A percentile compares a stretch with the other conserved stretches of the same genome.
phyloP scores from a whole-genome alignment of 2,888 invertebrate species.

The Lithosia quadra region DNA sequence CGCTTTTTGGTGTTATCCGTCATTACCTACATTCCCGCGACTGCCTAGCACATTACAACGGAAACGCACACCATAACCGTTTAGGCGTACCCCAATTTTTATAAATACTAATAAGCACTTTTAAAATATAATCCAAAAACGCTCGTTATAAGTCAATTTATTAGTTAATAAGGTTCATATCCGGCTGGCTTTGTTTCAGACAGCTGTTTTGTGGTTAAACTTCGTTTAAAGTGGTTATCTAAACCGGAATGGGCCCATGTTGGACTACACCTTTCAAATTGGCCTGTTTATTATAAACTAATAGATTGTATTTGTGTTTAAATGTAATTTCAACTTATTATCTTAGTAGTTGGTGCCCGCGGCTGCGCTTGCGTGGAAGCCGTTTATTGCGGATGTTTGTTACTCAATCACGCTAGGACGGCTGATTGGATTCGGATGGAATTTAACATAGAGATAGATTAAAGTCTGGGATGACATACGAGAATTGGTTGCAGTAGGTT shows the following conservation, averaged over 20 bases:
- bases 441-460: no score
- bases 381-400: neutral
- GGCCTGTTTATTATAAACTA: conserved; percentile 12
- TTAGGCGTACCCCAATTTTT: conserved; percentile 65
- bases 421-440: neutral
- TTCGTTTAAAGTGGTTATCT: conserved; percentile 36
- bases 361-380: neutral
- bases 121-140: conserved; percentile 62
- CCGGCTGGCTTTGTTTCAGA: conserved; percentile 59
- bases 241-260: conserved; percentile 16
- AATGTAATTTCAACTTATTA: neutral
- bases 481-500: no score
- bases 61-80: conserved; percentile 50
- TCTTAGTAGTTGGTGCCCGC: neutral
- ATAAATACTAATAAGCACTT: conserved; percentile 54
- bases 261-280: conserved; percentile 26
- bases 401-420: neutral
- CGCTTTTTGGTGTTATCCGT: neutral
- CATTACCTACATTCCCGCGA: conserved; percentile 13
- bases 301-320: conserved; percentile 8
- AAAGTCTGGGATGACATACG: no score
- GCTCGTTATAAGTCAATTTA: conserved; percentile 76
- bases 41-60: conserved; percentile 54
- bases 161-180: conserved; percentile 60
- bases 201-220: conserved; percentile 64